Conservation (phyloP, 2,797 vertebrate genomes). For the Okamejei kenojei region DNA sequence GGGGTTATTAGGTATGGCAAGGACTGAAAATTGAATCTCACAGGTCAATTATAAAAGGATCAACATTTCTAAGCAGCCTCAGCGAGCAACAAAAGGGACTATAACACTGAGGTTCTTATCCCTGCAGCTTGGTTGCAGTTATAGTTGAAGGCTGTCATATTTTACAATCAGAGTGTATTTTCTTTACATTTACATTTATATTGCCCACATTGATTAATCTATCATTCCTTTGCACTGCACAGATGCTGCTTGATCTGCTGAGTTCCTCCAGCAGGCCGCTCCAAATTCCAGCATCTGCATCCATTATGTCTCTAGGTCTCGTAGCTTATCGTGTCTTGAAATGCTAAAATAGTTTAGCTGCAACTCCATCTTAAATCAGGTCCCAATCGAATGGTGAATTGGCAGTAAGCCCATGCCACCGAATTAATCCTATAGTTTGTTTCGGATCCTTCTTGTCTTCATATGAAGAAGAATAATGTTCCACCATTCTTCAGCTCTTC, state of each 20-base stretch:
- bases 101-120: neutral
- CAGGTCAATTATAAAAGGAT: slow-evolving; percentile 21
- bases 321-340: neutral
- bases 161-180: neutral
- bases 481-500: neutral
- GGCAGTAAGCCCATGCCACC: neutral
- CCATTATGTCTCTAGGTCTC: neutral
- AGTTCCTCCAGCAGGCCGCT: no score
- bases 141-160: neutral
- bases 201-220: no score
- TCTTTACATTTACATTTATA: neutral
- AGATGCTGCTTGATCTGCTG: no score
- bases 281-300: no score
- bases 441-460: neutral
- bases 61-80: neutral
- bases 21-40: neutral
- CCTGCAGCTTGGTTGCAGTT: neutral
- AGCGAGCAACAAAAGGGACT: neutral
- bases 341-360: neutral
- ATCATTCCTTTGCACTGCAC: no score
- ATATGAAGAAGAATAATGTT: neutral
- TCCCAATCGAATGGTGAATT: neutral
- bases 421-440: neutral
- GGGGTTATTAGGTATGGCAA: neutral
- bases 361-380: neutral